Evolutionary conservation across 2,797 vertebrate genomes (phyloP), one percentile per base, ranked within the genome.

Genomic region (Galago senegalensis): DNA sequence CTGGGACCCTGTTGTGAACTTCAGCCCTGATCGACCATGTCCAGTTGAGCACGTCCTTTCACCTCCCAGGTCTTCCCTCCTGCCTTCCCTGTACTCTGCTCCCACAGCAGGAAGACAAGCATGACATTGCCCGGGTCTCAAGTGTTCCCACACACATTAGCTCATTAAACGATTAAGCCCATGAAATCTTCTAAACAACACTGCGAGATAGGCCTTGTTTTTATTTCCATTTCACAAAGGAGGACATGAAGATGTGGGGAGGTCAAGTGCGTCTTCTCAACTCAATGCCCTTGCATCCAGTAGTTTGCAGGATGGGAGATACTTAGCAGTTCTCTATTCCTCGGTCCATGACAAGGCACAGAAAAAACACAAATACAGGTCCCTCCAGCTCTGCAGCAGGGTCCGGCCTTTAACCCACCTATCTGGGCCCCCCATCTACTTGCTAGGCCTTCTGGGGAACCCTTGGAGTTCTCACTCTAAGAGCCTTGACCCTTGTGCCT

Each of bases 121-220:
- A 20, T 8, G 43, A 18, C 37, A 1, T 3, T 11, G 3, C 5
- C 1, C 18, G 2, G n/a, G 34, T 43, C 89, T 70, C 7, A 20
- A 23, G 7, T 0, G 1, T 34, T 34, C 7, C 4, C 1, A 8
- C 3, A 7, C 0, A 0, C 31, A 23, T 25, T 11, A n/a, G 65
- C 34, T 29, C 31, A 1, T 31, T 7, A 53, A 43, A 17, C 65
- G 49, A 5, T 7, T 4, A 3, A 21, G 25, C 34, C 1, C 73
- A 4, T 3, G 2, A 27, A 43, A 58, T 16, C 31, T 27, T 20
- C 46, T 53, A 34, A 70, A 27, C 63, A 10, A 6, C 29, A 23
- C 73, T 27, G 56, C 18, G 14, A 56, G 34, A 37, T 20, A 70
- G 14, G n/a, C 7, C 76, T 49, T 37, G 4, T 2, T 27, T 27